Evolutionary conservation across 2,797 vertebrate genomes (phyloP), one percentile per base, ranked within the genome.

Genomic region (Bovichtus diacanthus): DNA sequence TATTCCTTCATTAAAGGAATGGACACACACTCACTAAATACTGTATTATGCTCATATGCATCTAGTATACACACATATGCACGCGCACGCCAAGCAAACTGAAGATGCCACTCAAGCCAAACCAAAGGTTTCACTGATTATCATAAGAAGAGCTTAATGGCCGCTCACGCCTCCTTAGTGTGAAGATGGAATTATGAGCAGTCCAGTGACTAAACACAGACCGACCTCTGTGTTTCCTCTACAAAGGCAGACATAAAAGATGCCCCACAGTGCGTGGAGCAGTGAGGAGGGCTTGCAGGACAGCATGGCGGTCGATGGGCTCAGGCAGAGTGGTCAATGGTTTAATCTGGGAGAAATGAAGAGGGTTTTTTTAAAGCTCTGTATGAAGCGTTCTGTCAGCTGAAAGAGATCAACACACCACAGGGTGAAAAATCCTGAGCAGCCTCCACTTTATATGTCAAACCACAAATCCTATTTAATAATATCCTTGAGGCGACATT

Each of bases 401-500:
- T 58, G 64, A 73, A 54, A 68, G 81, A 90, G 85, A 91, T 90
- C 90, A 90, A 70, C 81, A 88, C 70, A 74, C 70, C 73, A 78
- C 76, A 80, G 74, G 70, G 77, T 31, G 70, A 85, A 84, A 86
- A 90, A 89, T 89, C 87, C 69, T 70, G 62, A 72, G 67, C 86
- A 82, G 86, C 82, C 82, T 81, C 80, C 82, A 82, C 82, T 94
- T 92, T 84, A 93, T 90, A 90, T 93, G 90, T 94, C 89, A 92
- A 81, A 90, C 76, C 86, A 78, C 84, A 93, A 93, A 94, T 92
- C 93, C 88, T 74, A 86, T 90, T 92, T 92, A 88, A 94, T 92
- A 90, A 93, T 85, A 90, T 92, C 90, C 89, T 93, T 93, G 84
- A 91, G 83, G 83, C 12, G 68, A 91, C 89, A 88, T 83, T 93